phyloP scores from a whole-genome alignment of 2,797 vertebrate genomes.

The Spondyliosoma cantharus region DNA sequence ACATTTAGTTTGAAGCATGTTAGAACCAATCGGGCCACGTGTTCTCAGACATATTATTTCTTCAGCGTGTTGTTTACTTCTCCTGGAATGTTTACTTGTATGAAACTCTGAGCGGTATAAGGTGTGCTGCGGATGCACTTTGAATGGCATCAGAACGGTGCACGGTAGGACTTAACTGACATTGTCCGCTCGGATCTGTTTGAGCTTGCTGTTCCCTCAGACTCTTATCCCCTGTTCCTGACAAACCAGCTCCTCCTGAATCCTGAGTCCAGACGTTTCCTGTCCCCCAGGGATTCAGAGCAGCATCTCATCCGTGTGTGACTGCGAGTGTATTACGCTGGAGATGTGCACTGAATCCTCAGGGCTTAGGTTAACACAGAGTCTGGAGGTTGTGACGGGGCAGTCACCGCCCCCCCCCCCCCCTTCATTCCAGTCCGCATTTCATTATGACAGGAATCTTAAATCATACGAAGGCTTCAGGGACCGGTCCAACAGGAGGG shows the following conservation, averaged over 20 bases:
- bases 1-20: not conserved
- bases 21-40: not conserved
- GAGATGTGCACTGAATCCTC: constrained; percentile 40
- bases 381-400: constrained; percentile 33
- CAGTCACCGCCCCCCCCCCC: not conserved
- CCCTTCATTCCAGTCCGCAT: constrained; percentile 54
- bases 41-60: not conserved
- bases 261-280: constrained; percentile 72
- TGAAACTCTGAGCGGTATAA: constrained; percentile 13
- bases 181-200: constrained; percentile 44
- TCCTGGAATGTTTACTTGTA: not conserved
- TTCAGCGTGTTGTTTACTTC: not conserved
- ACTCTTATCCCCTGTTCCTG: constrained; percentile 48
- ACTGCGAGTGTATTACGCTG: constrained; percentile 46
- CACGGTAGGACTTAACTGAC: constrained; percentile 31
- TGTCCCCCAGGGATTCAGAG: constrained; percentile 45
- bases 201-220: constrained; percentile 49
- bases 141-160: constrained; percentile 1
- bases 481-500: constrained; percentile 45
- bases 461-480: constrained; percentile 62
- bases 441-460: constrained; percentile 74
- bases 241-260: constrained; percentile 62
- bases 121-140: constrained; percentile 3
- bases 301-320: constrained; percentile 57
- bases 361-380: constrained; percentile 38